Conservation (phyloP, 2,888 invertebrate genomes). For the Philopedon plagiatum region DNA sequence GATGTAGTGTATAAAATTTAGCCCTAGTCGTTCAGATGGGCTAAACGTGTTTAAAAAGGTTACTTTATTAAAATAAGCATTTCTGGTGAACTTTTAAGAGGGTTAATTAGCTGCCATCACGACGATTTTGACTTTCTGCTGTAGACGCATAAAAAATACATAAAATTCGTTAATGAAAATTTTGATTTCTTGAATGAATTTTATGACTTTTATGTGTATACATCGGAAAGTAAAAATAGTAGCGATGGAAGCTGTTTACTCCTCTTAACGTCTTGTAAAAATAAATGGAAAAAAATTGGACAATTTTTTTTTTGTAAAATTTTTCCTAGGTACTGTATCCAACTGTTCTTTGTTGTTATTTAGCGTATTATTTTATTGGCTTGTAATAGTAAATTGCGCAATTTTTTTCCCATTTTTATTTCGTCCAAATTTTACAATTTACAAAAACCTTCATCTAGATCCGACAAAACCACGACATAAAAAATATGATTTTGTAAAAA, state of each 20-base stretch:
- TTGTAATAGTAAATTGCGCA: not conserved
- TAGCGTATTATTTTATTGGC: not conserved
- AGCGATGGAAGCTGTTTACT: no score
- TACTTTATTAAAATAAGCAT: not conserved
- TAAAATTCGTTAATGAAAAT: no score
- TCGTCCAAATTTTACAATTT: constrained; percentile 11
- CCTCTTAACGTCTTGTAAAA: no score
- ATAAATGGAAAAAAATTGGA: not conserved
- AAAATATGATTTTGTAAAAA: constrained; percentile 1
- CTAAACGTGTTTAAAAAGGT: not conserved
- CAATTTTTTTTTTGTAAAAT: not conserved
- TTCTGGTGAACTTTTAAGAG: not conserved
- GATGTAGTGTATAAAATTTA: constrained; percentile 3
- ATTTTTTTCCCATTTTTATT: not conserved
- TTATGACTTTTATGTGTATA: no score
- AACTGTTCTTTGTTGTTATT: not conserved
- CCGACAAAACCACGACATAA: not conserved
- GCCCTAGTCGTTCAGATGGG: not conserved
- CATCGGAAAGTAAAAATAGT: no score
- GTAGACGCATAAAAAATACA: no score
- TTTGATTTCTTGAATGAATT: no score
- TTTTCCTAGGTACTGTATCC: not conserved
- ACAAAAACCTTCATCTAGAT: not conserved
- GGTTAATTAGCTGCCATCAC: no score
- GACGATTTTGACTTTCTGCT: no score